Evolutionary conservation across 2,888 invertebrate species (phyloP).

Genomic region (Salticus scenicus): DNA sequence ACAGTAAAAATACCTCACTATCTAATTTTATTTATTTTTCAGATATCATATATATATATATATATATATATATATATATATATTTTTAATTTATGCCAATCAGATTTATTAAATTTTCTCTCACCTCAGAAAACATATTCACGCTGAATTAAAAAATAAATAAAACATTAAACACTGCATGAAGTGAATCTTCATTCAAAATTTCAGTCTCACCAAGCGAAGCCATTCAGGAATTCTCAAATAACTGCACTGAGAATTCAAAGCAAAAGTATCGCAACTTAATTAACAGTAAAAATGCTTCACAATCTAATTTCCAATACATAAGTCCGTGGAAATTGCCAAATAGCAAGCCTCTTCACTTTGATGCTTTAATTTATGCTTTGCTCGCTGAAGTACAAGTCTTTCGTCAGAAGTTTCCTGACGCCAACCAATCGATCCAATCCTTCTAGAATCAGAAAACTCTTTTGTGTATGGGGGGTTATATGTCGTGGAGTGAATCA

Average conservation of each 20-base stretch:
- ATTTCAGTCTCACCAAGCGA: too few species aligned
- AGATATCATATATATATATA: too few species aligned
- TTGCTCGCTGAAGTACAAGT: not conserved
- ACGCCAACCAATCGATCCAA: not conserved
- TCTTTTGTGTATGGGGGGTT: not conserved
- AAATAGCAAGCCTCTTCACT: not conserved
- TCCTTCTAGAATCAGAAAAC: not conserved
- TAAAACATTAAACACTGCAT: too few species aligned
- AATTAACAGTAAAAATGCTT: not conserved
- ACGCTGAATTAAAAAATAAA: too few species aligned
- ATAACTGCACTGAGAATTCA: too few species aligned
- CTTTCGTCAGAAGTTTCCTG: constrained; percentile 1
- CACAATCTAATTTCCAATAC: constrained; percentile 1
- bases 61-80: too few species aligned
- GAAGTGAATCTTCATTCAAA: too few species aligned
- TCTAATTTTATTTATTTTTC: too few species aligned
- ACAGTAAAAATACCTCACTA: not conserved
- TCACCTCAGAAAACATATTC: too few species aligned
- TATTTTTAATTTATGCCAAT: too few species aligned
- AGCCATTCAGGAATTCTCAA: too few species aligned
- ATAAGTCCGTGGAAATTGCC: not conserved
- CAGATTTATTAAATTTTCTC: too few species aligned
- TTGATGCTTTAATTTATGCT: constrained; percentile 3
- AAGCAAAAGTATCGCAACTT: not conserved
- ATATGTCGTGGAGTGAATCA: not conserved